Evolutionary conservation across 2,888 invertebrate genomes (phyloP).

Genomic region (Sacculina carcini): DNA sequence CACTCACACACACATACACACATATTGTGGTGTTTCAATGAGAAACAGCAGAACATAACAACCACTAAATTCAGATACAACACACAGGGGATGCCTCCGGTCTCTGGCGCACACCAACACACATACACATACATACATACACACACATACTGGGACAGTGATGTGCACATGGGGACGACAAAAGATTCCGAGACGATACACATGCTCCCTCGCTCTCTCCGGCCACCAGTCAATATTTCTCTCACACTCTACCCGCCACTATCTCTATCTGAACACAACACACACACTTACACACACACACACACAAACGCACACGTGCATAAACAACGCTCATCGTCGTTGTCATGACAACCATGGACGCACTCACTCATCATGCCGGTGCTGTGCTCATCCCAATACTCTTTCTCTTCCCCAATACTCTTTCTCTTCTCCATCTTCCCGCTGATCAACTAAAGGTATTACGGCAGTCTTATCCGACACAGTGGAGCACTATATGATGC

Average conservation of each 20-base stretch:
- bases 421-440: too few species aligned
- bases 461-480: too few species aligned
- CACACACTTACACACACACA: background rate
- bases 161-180: background rate
- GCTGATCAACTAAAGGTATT: too few species aligned
- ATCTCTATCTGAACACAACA: background rate
- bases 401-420: too few species aligned
- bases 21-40: too few species aligned
- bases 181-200: background rate
- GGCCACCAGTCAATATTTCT: background rate
- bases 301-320: background rate
- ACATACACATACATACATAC: background rate
- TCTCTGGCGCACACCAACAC: background rate
- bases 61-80: too few species aligned
- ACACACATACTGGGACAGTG: background rate
- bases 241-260: background rate
- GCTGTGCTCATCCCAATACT: too few species aligned
- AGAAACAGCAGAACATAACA: too few species aligned
- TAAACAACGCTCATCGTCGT: background rate
- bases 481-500: too few species aligned
- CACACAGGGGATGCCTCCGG: too few species aligned
- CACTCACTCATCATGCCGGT: too few species aligned
- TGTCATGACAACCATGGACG: background rate
- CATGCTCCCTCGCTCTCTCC: background rate
- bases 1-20: background rate